A percentile compares a stretch with the other conserved stretches of the same genome.
These are phyloP conservation scores for Ramphastos sulfuratus DNA, from an alignment of 2,113 vertebrate genomes.

Conservation along the genomic window DNA sequence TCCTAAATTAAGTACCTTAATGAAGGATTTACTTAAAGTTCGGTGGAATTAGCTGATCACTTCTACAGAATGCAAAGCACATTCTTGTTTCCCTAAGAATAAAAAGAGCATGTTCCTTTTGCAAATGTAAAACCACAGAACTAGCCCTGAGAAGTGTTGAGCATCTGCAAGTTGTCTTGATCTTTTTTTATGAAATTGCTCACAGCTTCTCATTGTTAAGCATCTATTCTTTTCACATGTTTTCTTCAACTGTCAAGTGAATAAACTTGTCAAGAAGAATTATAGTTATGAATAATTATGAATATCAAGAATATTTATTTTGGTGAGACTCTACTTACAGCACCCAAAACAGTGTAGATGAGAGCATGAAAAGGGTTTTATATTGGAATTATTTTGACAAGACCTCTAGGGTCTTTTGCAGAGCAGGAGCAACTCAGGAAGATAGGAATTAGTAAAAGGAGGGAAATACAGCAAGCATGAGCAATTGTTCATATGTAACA, in stretches of 20 bases:
- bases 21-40: not conserved
- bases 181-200: not conserved
- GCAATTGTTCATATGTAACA: accelerated
- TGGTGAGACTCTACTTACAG: not conserved
- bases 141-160: not conserved
- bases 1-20: not conserved
- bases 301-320: not conserved
- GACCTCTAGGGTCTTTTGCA: not conserved
- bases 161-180: not conserved
- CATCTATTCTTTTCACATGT: not conserved
- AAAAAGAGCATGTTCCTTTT: not conserved
- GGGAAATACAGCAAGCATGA: not conserved
- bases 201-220: not conserved
- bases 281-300: not conserved
- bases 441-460: not conserved
- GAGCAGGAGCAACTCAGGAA: not conserved
- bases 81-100: not conserved
- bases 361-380: not conserved
- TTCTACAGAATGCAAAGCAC: not conserved
- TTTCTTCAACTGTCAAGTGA: not conserved
- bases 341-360: not conserved
- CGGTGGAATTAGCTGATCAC: not conserved
- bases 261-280: not conserved
- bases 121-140: not conserved
- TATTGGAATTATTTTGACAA: not conserved